A percentile compares a stretch with the other conserved stretches of the same genome.
phyloP scores from a whole-genome alignment of 2,113 vertebrate species.

The Rhynchomys soricoides region DNA sequence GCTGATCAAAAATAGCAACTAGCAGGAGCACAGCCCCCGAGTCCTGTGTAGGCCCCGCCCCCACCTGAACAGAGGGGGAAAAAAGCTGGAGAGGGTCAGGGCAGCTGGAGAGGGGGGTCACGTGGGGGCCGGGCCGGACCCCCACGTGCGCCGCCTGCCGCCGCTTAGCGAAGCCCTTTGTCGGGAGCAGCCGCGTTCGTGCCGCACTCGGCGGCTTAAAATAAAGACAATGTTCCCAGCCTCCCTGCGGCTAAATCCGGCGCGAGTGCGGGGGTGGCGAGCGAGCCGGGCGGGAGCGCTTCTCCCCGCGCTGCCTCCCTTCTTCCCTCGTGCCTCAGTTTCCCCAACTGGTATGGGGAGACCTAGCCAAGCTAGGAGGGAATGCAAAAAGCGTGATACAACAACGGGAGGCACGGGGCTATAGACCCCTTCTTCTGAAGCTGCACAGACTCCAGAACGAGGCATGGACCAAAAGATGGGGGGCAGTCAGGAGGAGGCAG shows the following conservation, averaged over 20 bases:
- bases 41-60: not conserved
- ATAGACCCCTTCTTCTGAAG: not conserved
- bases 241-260: slow-evolving; percentile 81
- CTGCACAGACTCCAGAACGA: not conserved
- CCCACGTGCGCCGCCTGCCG: slow-evolving; percentile 73
- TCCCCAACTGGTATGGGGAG: slow-evolving; percentile 56
- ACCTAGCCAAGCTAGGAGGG: not conserved
- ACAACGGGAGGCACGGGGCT: too few species aligned
- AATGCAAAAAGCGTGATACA: not conserved
- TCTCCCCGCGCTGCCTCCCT: slow-evolving; percentile 61
- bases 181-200: slow-evolving; percentile 79
- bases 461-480: not conserved
- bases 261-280: slow-evolving; percentile 78
- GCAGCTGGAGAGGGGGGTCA: not conserved
- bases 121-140: slow-evolving; percentile 47
- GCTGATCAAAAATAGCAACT: slow-evolving; percentile 32
- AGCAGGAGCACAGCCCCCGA: not conserved
- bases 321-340: slow-evolving; percentile 68
- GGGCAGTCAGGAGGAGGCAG: slow-evolving; percentile 6
- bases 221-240: slow-evolving; percentile 82
- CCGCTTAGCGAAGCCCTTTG: slow-evolving; percentile 69
- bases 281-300: slow-evolving; percentile 71
- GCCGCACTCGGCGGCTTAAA: slow-evolving; percentile 81
- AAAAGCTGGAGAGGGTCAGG: not conserved
- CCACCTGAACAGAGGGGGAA: not conserved